Evolutionary conservation across 1,140 invertebrate genomes (phyloP).

Genomic region (Leucophenga varia): DNA sequence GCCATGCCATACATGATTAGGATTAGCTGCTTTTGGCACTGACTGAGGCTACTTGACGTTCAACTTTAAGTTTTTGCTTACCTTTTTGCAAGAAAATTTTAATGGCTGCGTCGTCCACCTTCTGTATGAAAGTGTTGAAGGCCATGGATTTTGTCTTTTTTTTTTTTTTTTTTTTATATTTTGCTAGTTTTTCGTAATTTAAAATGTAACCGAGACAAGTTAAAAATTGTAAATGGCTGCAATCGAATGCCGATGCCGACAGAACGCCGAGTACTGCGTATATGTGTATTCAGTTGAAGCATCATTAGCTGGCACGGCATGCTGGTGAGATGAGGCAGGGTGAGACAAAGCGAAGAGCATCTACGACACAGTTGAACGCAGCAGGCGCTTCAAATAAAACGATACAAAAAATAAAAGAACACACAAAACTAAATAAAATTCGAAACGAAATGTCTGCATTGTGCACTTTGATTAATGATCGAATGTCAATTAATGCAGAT

Average conservation of each 20-base stretch:
- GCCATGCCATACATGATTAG: constrained; percentile 19
- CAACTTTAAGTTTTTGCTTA: too few species aligned
- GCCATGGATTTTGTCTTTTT: constrained; percentile 12
- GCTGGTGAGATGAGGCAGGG: too few species aligned
- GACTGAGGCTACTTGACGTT: too few species aligned
- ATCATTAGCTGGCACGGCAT: too few species aligned
- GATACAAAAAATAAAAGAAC: constrained; percentile 8
- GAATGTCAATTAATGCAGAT: constrained; percentile 53
- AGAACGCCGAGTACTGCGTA: too few species aligned
- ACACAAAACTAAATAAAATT: constrained; percentile 35
- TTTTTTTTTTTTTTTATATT: too few species aligned
- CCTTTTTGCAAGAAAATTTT: too few species aligned
- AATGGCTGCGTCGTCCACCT: too few species aligned
- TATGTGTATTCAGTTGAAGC: too few species aligned
- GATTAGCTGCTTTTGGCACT: too few species aligned
- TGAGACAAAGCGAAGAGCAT: background rate
- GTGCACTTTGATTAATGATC: constrained; percentile 56
- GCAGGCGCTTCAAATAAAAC: constrained; percentile 12
- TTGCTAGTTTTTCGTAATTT: too few species aligned
- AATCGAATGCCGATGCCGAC: background rate
- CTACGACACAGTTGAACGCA: constrained; percentile 2
- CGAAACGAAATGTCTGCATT: constrained; percentile 50
- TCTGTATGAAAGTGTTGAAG: constrained; percentile 32
- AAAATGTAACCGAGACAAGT: too few species aligned
- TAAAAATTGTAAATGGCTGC: constrained; percentile 10